Conservation (phyloP, 2,797 vertebrate species). For the Parotocinclus haroldoi region DNA sequence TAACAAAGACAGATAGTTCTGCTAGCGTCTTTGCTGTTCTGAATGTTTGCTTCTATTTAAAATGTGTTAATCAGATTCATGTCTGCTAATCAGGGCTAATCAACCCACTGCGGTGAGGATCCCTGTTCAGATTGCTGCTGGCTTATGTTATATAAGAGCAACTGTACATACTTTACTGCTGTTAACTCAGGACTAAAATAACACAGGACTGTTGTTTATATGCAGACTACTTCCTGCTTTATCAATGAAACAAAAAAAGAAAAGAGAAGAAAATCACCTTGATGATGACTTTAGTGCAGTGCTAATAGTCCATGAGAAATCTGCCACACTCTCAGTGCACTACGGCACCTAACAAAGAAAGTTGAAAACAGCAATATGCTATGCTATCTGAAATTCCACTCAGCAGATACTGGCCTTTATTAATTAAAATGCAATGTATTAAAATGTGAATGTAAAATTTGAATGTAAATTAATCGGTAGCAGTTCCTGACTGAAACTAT, state of each 20-base stretch:
- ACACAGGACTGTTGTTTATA: constrained; percentile 32
- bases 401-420: too few relatives aligned
- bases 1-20: constrained; percentile 8
- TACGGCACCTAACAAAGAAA: too few relatives aligned
- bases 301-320: constrained; percentile 39
- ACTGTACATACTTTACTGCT: constrained; percentile 6
- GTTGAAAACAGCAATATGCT: too few relatives aligned
- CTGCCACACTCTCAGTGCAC: constrained; percentile 39
- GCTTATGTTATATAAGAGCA: constrained; percentile 14
- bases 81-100: constrained; percentile 61
- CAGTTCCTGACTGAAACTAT: too few relatives aligned
- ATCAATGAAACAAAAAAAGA: constrained; percentile 1
- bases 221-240: constrained; percentile 39
- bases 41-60: constrained; percentile 13
- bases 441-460: too few relatives aligned
- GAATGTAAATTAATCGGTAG: too few relatives aligned
- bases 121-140: constrained; percentile 15
- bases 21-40: constrained; percentile 2
- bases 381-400: too few relatives aligned
- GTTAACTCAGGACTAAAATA: constrained; percentile 12
- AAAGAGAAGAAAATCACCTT: not conserved
- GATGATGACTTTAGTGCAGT: constrained; percentile 2
- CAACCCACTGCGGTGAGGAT: constrained; percentile 50
- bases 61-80: constrained; percentile 33
- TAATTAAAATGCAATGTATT: too few relatives aligned